phyloP scores from a whole-genome alignment of 2,113 vertebrate genomes.

The Prinia subflava region DNA sequence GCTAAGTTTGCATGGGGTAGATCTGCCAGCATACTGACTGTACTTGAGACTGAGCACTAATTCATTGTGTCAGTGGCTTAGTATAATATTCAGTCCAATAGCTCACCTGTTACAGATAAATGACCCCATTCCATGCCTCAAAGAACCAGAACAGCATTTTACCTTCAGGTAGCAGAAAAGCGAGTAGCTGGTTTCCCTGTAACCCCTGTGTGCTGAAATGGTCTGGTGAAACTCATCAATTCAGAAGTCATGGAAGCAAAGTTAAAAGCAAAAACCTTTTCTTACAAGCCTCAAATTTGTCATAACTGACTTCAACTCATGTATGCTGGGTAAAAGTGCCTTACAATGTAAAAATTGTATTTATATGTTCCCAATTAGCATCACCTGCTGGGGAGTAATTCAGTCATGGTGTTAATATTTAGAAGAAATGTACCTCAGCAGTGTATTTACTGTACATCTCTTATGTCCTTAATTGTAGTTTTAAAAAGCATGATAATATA shows the following conservation, averaged over 20 bases:
- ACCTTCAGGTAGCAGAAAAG: constrained; percentile 64
- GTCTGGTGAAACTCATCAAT: constrained; percentile 39
- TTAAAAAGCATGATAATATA: constrained; percentile 81
- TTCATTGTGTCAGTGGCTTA: constrained; percentile 48
- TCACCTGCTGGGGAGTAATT: constrained; percentile 75
- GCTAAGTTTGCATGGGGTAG: constrained; percentile 64
- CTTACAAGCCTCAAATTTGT: constrained; percentile 55
- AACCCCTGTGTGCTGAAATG: constrained; percentile 69
- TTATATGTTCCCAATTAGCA: constrained; percentile 80
- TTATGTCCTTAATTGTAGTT: constrained; percentile 76
- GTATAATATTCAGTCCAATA: constrained; percentile 44
- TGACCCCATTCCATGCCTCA: constrained; percentile 62
- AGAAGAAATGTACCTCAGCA: constrained; percentile 78
- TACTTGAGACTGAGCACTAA: constrained; percentile 60
- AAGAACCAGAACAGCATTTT: constrained; percentile 71
- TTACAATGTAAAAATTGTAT: constrained; percentile 81
- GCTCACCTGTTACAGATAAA: constrained; percentile 39
- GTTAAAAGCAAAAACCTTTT: constrained; percentile 53
- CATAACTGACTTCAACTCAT: constrained; percentile 66
- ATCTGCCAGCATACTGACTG: constrained; percentile 66
- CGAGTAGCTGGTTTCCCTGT: constrained; percentile 64
- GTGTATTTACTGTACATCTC: constrained; percentile 81
- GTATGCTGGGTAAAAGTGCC: constrained; percentile 82
- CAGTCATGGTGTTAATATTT: constrained; percentile 77
- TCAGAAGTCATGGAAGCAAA: constrained; percentile 54